A percentile compares a stretch with the other conserved stretches of the same genome.
phyloP scores from a whole-genome alignment of 2,113 vertebrate species.

The Xiphias gladius region DNA sequence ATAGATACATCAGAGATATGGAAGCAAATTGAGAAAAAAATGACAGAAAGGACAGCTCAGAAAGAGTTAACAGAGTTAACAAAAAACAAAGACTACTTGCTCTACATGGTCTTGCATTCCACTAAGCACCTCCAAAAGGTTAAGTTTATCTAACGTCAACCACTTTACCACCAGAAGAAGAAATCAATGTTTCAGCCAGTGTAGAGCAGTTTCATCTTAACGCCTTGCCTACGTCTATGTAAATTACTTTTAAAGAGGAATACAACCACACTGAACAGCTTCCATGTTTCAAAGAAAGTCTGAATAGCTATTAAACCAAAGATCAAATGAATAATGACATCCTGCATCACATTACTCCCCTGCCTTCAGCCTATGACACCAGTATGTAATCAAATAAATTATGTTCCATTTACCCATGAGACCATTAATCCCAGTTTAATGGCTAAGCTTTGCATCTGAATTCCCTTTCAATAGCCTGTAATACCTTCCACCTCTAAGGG shows the following conservation, averaged over 20 bases:
- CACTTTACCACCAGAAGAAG: background rate
- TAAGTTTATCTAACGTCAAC: background rate
- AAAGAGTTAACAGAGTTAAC: background rate
- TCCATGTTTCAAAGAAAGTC: slow-evolving; percentile 21
- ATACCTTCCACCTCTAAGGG: slow-evolving; percentile 47
- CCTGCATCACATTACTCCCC: slow-evolving; percentile 50
- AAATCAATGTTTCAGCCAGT: background rate
- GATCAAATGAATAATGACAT: slow-evolving; percentile 66
- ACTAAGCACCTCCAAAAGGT: background rate
- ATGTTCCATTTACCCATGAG: slow-evolving; percentile 61
- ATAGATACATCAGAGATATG: background rate
- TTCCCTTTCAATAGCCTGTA: slow-evolving; percentile 56
- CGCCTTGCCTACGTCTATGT: background rate
- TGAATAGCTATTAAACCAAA: slow-evolving; percentile 57
- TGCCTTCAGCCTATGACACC: slow-evolving; percentile 66
- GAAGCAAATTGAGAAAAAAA: background rate
- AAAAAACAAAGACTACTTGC: too few relatives aligned
- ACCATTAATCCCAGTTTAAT: slow-evolving; percentile 75
- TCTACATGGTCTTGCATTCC: background rate
- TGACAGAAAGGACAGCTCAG: background rate
- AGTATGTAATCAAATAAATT: slow-evolving; percentile 68
- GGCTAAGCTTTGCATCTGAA: slow-evolving; percentile 61
- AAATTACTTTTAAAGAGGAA: slow-evolving; percentile 11
- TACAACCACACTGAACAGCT: slow-evolving; percentile 22
- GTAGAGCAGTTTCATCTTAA: background rate